Percentiles rank a stretch among this genome's conserved stretches.
These are phyloP conservation scores for Copidosoma aretas DNA, from an alignment of 2,888 invertebrate genomes.

Conservation along the genomic window DNA sequence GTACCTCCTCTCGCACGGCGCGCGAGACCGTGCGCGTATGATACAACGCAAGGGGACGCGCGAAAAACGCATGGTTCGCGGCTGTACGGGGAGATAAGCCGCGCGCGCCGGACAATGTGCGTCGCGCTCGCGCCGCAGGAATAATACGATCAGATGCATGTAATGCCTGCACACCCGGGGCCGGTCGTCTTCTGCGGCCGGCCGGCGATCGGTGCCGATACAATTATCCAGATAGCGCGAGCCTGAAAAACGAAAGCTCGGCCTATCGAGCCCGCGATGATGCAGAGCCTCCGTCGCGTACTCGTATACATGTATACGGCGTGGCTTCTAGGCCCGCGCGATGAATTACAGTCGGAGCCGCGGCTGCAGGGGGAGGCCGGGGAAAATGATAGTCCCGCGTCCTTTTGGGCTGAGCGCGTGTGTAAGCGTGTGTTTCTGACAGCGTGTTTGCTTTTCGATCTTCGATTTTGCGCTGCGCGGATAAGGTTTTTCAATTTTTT, in stretches of 20 bases:
- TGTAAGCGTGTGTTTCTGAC: no score
- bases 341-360: no score
- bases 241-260: background rate
- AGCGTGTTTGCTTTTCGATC: no score
- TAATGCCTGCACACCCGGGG: conserved; percentile 13
- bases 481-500: no score
- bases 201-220: conserved; percentile 50
- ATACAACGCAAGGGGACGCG: conserved; percentile 23
- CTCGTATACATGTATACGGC: no score
- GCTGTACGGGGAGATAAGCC: conserved; percentile 36
- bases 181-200: conserved; percentile 46
- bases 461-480: no score
- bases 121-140: conserved; percentile 23
- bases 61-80: conserved; percentile 12
- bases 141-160: conserved; percentile 42
- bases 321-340: no score
- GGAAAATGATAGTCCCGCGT: background rate
- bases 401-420: no score
- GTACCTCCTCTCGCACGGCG: background rate
- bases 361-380: background rate
- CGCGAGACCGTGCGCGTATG: conserved; percentile 7
- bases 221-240: conserved; percentile 54
- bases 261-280: background rate
- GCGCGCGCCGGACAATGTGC: conserved; percentile 36
- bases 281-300: background rate